These are phyloP conservation scores for Eremophila alpestris DNA, from an alignment of 2,797 vertebrate genomes.

Conservation along the genomic window DNA sequence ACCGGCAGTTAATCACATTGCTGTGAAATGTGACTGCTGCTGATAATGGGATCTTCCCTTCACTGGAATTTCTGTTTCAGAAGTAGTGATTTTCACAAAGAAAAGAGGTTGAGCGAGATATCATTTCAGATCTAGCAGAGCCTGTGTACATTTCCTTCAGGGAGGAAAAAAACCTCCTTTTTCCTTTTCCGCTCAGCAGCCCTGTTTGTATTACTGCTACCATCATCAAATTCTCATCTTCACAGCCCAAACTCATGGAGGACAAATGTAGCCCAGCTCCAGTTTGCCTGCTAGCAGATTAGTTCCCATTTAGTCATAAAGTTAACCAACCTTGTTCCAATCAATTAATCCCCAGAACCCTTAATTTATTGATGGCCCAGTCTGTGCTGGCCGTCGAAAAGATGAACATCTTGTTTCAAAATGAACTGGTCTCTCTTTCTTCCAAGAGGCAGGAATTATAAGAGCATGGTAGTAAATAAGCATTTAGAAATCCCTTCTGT, in stretches of 20 bases:
- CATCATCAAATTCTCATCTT: constrained; percentile 28
- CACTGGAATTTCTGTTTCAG: constrained; percentile 61
- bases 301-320: constrained; percentile 63
- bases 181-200: background rate
- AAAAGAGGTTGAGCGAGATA: constrained; percentile 58
- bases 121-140: constrained; percentile 61
- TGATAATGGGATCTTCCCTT: constrained; percentile 66
- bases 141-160: constrained; percentile 32
- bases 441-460: constrained; percentile 27
- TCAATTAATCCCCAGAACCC: constrained; percentile 67
- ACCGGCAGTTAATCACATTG: constrained; percentile 68
- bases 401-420: constrained; percentile 47
- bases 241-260: constrained; percentile 3
- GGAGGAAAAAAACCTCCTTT: constrained; percentile 29
- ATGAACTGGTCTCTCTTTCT: constrained; percentile 30
- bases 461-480: constrained; percentile 38
- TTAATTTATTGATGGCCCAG: constrained; percentile 54
- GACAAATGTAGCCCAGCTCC: constrained; percentile 5
- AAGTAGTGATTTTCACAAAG: constrained; percentile 66
- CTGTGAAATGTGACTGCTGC: constrained; percentile 70
- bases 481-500: constrained; percentile 52
- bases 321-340: constrained; percentile 63
- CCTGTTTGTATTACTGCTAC: constrained; percentile 18
- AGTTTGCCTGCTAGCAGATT: constrained; percentile 44
- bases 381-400: background rate